Evolutionary conservation across 2,888 invertebrate genomes (phyloP), one percentile per base, ranked within the genome.

Genomic region (Zelleria hepariella): DNA sequence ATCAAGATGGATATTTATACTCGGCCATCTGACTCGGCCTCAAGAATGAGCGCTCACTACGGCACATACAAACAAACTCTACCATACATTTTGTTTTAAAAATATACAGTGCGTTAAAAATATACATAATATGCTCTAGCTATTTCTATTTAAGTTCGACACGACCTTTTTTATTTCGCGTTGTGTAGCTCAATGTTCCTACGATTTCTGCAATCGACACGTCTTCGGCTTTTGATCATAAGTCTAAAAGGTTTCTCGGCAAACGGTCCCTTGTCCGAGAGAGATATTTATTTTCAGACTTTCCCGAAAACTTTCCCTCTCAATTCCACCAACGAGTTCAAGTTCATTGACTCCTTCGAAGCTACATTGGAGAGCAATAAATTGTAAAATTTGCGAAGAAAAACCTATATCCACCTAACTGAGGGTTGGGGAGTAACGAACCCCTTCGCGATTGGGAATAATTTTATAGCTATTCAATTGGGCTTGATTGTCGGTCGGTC

Each of bases 311-410:
- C 15, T 42, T 42, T 42, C 15, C 32, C 32, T 15, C n/a, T 53
- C 10, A n/a, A 53, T n/a, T 24, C 26, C 23, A 23, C n/a, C 5
- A 42, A n/a, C 32, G 32, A 42, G 32, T 42, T 42, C n/a, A 25
- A 58, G 58, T 51, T 58, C 26, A 26, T 49, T 24, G 58, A 58
- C 26, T 49, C 58, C 49, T 59, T 32, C n/a, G 25, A 59, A 51
- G 48, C 15, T 6, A 32, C 55, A 53, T 24, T 49, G n/a, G 32
- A 32, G 32, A 26, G 55, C 32, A 21, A 32, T 21, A 55, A 55
- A 55, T 27, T 51, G 58, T 55, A 47, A 62, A n/a, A 65, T 61
- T 62, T 58, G 60, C 63, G 64, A 63, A 59, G 57, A 63, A 65
- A 62, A 63, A 63, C 61, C 62, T 58, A 61, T 58, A 61, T n/a